Evolutionary conservation across 1,140 invertebrate genomes (phyloP).

Genomic region (Pseudomyrmex cubaensis): DNA sequence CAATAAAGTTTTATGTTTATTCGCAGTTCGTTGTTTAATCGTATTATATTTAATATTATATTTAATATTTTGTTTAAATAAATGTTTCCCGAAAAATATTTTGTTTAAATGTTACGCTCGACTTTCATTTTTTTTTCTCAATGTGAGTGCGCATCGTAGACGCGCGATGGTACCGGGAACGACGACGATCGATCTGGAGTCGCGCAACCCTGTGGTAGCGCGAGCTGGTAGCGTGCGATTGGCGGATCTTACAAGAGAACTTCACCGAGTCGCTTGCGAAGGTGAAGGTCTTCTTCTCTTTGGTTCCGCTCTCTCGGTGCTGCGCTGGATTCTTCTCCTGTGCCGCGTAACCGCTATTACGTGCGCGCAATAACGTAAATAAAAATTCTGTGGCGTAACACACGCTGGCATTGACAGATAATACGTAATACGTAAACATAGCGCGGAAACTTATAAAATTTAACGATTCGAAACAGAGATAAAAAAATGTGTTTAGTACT

Average conservation of each 20-base stretch:
- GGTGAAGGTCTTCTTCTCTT: slow-evolving; percentile 13
- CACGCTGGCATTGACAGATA: neutral
- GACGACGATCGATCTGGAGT: slow-evolving; percentile 62
- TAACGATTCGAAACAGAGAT: neutral
- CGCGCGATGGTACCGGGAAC: slow-evolving; percentile 62
- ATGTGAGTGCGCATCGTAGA: neutral
- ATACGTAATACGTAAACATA: neutral
- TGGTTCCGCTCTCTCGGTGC: neutral
- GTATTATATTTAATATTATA: neutral
- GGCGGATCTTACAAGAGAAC: slow-evolving; percentile 8
- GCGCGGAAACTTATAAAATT: neutral
- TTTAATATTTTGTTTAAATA: neutral
- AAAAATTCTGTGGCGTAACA: neutral
- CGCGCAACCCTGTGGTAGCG: slow-evolving; percentile 55
- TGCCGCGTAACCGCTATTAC: neutral
- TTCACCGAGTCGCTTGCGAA: neutral
- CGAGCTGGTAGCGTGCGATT: slow-evolving; percentile 40
- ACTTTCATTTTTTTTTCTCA: slow-evolving; percentile 12
- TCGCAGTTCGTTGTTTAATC: neutral
- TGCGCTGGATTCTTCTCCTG: neutral
- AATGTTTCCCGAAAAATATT: neutral
- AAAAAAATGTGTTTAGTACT: too few species aligned
- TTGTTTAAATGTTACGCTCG: neutral
- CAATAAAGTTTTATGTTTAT: neutral
- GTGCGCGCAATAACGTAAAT: slow-evolving; percentile 3